phyloP scores from a whole-genome alignment of 2,797 vertebrate genomes.

The Schizothorax lantsangensis region DNA sequence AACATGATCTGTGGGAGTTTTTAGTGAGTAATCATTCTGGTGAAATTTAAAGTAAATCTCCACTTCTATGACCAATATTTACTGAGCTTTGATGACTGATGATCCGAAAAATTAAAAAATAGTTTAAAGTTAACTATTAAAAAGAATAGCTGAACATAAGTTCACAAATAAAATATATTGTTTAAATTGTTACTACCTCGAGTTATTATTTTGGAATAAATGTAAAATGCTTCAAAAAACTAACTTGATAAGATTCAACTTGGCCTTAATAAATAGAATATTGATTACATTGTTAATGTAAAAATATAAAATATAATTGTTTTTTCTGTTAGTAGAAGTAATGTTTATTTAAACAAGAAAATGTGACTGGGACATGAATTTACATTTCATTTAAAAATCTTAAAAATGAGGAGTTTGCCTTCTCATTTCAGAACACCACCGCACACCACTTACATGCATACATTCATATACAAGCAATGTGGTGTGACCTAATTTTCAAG shows the following conservation, averaged over 20 bases:
- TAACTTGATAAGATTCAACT: not conserved
- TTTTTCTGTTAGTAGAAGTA: no score
- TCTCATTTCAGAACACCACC: not conserved
- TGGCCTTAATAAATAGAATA: not conserved
- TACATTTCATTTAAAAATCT: not conserved
- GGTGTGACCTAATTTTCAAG: constrained; percentile 15
- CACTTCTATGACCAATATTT: not conserved
- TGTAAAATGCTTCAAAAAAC: no score
- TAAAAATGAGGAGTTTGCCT: no score
- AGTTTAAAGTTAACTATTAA: not conserved
- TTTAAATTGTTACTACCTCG: no score
- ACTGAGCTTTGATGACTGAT: not conserved
- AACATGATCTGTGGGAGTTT: not conserved
- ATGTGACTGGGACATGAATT: not conserved
- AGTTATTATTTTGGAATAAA: no score
- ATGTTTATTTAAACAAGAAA: no score
- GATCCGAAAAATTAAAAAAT: no score
- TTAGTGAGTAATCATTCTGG: not conserved
- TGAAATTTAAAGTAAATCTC: not conserved
- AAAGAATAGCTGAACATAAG: not conserved
- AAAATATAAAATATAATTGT: no score
- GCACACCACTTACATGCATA: not conserved
- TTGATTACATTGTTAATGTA: no score
- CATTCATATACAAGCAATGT: not conserved
- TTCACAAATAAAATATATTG: no score